Evolutionary conservation across 2,113 vertebrate species (phyloP), one percentile per base, ranked within the genome.

Genomic region (Mystacornis crossleyi): DNA sequence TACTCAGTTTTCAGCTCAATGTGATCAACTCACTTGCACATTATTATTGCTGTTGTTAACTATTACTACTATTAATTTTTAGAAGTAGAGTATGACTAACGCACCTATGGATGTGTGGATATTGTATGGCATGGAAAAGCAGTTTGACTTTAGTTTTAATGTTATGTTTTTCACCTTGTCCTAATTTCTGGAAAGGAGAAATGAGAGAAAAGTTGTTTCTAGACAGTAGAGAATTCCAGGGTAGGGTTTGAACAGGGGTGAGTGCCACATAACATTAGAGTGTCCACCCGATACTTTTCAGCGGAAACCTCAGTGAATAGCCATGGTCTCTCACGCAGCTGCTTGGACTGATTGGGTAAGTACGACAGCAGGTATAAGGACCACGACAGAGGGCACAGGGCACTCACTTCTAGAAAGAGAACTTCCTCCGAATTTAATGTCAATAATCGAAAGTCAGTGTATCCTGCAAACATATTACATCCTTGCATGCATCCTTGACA

Each of bases 21-120:
- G 36, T 60, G 89, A 96, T 94, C 89, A 97, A 83, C 74, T 94
- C 75, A 84, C 47, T 82, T 81, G 61, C 42, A 91, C 55, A 71
- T 67, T 82, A 67, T 91, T 92, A 75, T 50, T 78, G 7, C 34
- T 55, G 26, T 40, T 69, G 16, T 81, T 70, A 15, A 58, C 38
- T 55, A 47, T 42, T 72, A 53, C 29, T 80, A 26, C 21, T 57
- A 58, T 45, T 89, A 81, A 85, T 81, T 86, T 85, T 91, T 71
- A 64, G 55, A 82, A 71, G 53, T 28, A 82, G 40, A 19, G 8
- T 69, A 57, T 89, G 53, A 77, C 58, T 91, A 73, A 91, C 57
- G 72, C 54, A 74, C 42, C 67, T 94, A 2, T 36, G 26, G 20
- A 58, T 50, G 19, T 50, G 66, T 60, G 64, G 14, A 47, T 58